Evolutionary conservation across 2,113 vertebrate genomes (phyloP).

Genomic region (Plectropomus leopardus): DNA sequence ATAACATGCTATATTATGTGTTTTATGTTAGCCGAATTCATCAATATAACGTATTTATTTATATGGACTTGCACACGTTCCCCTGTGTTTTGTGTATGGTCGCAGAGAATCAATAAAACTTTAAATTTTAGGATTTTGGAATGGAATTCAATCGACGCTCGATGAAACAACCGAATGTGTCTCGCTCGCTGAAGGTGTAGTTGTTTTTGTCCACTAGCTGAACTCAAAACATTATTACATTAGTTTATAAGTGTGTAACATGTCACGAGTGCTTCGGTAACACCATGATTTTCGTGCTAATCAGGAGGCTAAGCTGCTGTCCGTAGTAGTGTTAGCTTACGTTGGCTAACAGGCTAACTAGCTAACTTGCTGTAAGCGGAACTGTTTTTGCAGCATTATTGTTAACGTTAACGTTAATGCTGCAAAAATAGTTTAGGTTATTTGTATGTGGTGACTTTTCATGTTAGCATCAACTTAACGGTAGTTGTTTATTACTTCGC

Average conservation of each 20-base stretch:
- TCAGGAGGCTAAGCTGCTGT: background rate
- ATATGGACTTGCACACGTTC: fast-evolving
- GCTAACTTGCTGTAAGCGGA: background rate
- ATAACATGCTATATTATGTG: fast-evolving
- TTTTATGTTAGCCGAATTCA: background rate
- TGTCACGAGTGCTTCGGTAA: background rate
- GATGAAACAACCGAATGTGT: background rate
- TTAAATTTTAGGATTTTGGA: background rate
- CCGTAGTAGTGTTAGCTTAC: background rate
- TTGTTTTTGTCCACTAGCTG: background rate
- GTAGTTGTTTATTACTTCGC: background rate
- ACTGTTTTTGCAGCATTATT: too few species aligned
- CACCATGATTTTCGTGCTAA: background rate
- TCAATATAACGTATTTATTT: fast-evolving
- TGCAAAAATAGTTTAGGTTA: fast-evolving
- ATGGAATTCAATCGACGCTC: background rate
- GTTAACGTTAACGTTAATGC: background rate
- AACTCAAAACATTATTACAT: background rate
- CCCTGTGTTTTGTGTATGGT: fast-evolving
- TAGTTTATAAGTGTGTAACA: fast-evolving
- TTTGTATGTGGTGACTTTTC: background rate
- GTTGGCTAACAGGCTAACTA: constrained; percentile 30
- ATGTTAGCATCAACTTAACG: background rate
- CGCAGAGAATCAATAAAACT: background rate
- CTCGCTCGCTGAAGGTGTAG: too few species aligned